Evolutionary conservation across 2,888 invertebrate genomes (phyloP).

Genomic region (Rhodophaea formosa): DNA sequence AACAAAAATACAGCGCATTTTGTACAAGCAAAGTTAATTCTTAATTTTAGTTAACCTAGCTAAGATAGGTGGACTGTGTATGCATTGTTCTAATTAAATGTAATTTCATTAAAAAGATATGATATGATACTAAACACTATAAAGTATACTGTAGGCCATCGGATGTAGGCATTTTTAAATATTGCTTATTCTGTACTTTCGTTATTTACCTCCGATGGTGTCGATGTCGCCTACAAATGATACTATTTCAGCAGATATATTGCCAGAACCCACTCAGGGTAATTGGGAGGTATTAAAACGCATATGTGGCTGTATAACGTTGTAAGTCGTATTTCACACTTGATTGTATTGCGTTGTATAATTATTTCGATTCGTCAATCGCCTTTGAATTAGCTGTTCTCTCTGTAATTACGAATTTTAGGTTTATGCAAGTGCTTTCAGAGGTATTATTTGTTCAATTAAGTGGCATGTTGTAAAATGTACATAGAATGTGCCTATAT

Average conservation of each 20-base stretch:
- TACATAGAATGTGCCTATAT: too few species aligned
- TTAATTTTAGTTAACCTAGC: too few species aligned
- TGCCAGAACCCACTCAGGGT: conserved; percentile 20
- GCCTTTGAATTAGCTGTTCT: not conserved
- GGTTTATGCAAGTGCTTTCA: not conserved
- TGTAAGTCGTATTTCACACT: not conserved
- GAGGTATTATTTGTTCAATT: not conserved
- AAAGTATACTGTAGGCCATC: not conserved
- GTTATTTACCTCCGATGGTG: not conserved
- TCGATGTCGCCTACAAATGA: conserved; percentile 20
- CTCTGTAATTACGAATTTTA: not conserved
- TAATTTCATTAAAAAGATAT: too few species aligned
- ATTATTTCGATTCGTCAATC: not conserved
- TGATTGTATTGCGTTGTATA: conserved; percentile 3
- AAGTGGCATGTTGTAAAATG: too few species aligned
- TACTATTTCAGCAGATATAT: conserved; percentile 18
- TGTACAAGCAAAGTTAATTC: too few species aligned
- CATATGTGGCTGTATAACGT: conserved; percentile 9
- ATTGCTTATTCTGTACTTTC: not conserved
- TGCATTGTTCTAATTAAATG: too few species aligned
- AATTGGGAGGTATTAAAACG: conserved; percentile 20
- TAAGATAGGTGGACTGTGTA: too few species aligned
- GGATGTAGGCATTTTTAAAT: not conserved
- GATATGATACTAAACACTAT: too few species aligned
- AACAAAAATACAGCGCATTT: too few species aligned